Evolutionary conservation across 2,113 vertebrate genomes (phyloP).

Genomic region (Chloropsis hardwickii): DNA sequence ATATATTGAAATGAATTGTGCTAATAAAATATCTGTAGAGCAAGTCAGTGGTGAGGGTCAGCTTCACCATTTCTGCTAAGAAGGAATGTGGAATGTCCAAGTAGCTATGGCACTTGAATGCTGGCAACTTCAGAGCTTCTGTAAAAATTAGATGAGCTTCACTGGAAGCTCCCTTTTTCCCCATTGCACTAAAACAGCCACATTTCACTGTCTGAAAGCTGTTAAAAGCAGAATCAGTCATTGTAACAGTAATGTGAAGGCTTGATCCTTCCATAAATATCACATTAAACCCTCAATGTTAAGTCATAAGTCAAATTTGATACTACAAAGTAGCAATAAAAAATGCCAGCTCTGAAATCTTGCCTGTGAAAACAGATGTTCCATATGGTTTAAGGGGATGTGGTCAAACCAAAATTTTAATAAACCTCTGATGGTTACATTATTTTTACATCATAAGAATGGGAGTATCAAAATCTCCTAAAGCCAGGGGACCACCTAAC

Average conservation of each 20-base stretch:
- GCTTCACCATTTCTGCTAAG: neutral
- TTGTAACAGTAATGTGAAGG: neutral
- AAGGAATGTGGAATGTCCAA: neutral
- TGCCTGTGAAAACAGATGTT: neutral
- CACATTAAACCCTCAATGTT: neutral
- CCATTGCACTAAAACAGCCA: neutral
- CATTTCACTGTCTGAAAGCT: neutral
- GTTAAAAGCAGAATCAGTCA: neutral
- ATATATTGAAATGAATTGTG: neutral
- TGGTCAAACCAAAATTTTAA: neutral
- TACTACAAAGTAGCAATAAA: neutral
- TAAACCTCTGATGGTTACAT: neutral
- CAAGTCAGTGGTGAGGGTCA: neutral
- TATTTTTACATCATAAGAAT: neutral
- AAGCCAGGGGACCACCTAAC: neutral
- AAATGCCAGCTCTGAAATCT: neutral
- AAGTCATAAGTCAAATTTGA: neutral
- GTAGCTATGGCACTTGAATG: neutral
- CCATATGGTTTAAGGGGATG: neutral
- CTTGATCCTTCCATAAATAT: neutral
- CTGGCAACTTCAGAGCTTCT: neutral
- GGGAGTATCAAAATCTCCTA: neutral
- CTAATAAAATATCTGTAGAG: neutral
- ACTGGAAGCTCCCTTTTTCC: neutral
- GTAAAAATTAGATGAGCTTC: neutral